phyloP scores from a whole-genome alignment of 1,140 invertebrate species.

The Drosophila pallidifrons region DNA sequence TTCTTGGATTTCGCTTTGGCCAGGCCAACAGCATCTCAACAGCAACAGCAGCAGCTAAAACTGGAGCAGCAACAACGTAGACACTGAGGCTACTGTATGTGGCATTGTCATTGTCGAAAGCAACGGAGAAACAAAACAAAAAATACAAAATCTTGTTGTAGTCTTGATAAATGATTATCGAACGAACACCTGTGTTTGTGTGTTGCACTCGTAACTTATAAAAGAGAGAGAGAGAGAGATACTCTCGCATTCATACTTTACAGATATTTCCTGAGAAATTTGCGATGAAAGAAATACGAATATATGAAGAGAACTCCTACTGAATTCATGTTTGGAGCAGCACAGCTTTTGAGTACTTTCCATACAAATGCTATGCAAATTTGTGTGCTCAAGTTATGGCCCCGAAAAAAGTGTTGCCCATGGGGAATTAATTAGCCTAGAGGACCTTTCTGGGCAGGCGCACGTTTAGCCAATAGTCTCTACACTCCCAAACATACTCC shows the following conservation, averaged over 20 bases:
- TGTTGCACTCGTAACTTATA: constrained; percentile 30
- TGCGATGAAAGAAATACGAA: not conserved
- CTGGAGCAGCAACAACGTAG: constrained; percentile 59
- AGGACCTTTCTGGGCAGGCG: constrained; percentile 25
- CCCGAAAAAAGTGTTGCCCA: constrained; percentile 71
- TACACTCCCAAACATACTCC: not conserved
- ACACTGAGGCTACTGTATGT: constrained; percentile 29
- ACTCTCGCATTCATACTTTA: constrained; percentile 16
- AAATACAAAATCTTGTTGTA: constrained; percentile 25
- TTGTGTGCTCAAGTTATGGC: constrained; percentile 35
- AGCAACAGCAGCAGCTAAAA: constrained; percentile 53
- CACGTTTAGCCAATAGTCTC: constrained; percentile 27
- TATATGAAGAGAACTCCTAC: not conserved
- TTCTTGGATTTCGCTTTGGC: constrained; percentile 62
- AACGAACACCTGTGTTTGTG: constrained; percentile 70
- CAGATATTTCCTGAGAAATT: constrained; percentile 30
- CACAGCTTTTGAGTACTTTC: constrained; percentile 25
- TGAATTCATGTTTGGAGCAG: constrained; percentile 17
- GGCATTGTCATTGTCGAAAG: constrained; percentile 28
- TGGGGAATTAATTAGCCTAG: constrained; percentile 77
- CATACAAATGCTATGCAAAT: constrained; percentile 64
- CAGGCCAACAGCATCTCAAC: not conserved
- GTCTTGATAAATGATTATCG: constrained; percentile 78
- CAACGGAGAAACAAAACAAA: not conserved
- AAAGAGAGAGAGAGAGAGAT: not conserved